phyloP scores from a whole-genome alignment of 2,797 vertebrate genomes.

The Sarcophilus harrisii region DNA sequence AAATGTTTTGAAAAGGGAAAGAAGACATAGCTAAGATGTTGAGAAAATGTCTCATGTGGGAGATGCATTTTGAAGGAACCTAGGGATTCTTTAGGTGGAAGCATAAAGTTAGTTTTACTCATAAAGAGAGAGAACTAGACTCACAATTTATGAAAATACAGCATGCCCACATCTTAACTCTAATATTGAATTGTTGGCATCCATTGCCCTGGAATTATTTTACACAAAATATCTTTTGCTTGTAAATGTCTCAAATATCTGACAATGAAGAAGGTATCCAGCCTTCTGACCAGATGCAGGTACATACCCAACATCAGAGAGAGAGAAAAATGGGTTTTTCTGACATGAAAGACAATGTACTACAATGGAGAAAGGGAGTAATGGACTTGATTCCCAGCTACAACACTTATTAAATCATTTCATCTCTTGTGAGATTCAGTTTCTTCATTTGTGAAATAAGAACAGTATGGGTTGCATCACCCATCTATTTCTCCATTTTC shows the following conservation, averaged over 20 bases:
- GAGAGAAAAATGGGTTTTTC: not conserved
- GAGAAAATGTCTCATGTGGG: not conserved
- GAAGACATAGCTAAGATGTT: not conserved
- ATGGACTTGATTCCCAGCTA: not conserved
- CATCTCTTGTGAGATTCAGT: not conserved
- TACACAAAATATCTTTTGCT: not conserved
- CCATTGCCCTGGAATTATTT: not conserved
- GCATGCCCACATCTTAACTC: not conserved
- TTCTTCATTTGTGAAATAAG: not conserved
- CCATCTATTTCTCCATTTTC: not conserved
- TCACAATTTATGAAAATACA: too few relatives aligned
- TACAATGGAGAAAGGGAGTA: not conserved
- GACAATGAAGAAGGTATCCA: not conserved
- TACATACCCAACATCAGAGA: not conserved
- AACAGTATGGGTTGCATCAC: not conserved
- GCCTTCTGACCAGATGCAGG: not conserved
- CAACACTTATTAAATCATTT: not conserved
- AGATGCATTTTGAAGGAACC: not conserved
- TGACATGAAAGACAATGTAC: not conserved
- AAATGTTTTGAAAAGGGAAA: not conserved
- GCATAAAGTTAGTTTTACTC: not conserved
- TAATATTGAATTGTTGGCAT: not conserved
- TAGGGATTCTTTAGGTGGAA: not conserved
- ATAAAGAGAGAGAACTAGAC: too few relatives aligned
- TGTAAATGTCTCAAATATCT: not conserved